phyloP scores from a whole-genome alignment of 1,140 invertebrate genomes.

The Anastrepha ludens region DNA sequence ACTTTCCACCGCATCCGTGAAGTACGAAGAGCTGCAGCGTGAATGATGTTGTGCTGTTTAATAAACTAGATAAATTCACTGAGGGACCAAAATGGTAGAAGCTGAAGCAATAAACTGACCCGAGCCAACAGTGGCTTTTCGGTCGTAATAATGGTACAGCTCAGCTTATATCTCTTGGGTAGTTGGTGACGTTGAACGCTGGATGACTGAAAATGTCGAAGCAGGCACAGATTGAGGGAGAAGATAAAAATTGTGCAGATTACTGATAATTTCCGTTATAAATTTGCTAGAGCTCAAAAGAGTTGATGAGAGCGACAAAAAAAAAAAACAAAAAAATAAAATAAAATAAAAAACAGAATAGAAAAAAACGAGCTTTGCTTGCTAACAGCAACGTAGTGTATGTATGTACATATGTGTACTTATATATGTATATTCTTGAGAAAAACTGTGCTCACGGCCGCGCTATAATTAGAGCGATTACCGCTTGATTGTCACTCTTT shows the following conservation, averaged over 20 bases:
- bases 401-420: background rate
- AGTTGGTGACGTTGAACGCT: background rate
- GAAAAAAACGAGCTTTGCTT: no score
- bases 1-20: background rate
- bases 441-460: no score
- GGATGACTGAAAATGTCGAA: background rate
- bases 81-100: background rate
- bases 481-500: background rate
- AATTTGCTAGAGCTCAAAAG: conserved; percentile 10
- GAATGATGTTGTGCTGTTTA: conserved; percentile 23
- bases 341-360: no score
- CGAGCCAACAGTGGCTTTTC: background rate
- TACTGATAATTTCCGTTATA: conserved; percentile 43
- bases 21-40: background rate
- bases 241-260: conserved; percentile 15
- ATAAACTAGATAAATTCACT: conserved; percentile 33
- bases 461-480: no score
- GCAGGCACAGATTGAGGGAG: background rate
- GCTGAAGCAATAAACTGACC: background rate
- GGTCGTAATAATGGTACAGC: background rate
- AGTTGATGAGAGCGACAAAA: background rate
- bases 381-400: no score
- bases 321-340: background rate
- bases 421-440: background rate
- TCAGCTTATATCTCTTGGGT: background rate